Base-by-base conservation (phyloP, 2,888 invertebrate species). In the Limnephilus marmoratus region DNA sequence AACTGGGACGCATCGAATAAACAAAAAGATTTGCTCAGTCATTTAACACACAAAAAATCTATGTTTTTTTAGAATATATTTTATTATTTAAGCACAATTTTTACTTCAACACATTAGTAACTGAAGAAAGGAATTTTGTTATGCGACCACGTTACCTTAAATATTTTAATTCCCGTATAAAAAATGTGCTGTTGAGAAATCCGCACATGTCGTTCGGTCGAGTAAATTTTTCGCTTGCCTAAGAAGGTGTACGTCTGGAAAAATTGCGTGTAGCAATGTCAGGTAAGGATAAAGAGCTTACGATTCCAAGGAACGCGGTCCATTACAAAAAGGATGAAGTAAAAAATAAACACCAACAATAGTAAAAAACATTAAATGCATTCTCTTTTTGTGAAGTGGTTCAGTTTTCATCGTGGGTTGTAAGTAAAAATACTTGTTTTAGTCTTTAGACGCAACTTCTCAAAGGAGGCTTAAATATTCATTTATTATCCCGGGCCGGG, bases 381-480 rank as follows among this genome's bases (percentile, higher is more conserved):
- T 41, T 86, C 45, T n/a, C 45, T 86, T 86, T 83, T 45, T 37
- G 45, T 15, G 12, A 49, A 31, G 53, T 87, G 87, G 87, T 18
- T 68, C 11, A 29, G 24, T 87, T 87, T 87, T 68, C 15, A 29
- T 68, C 18, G 53, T 15, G 87, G 29, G 87, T 53, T 87, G 31
- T 53, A n/a, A 29, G 31, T 15, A 53, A 53, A 49, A 49, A 68
- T 68, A 29, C 13, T 29, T 29, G 37, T 87, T 87, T 87, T 53
- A 82, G 85, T 53, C 88, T 91, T 89, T n/a, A 89, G 91, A 88
- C 87, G 82, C 92, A 92, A 90, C 87, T 90, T 90, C 91, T 91
- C 91, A 91, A 93, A 92, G 91, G 92, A 86, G 91, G 93, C 93
- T 93, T 92, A 93, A 93, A 93, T 93, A 93, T 93, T 93, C 93